Conservation (phyloP, 37 sponge, comb jelly and placozoan genomes). For the Hexactinellida sp. region DNA sequence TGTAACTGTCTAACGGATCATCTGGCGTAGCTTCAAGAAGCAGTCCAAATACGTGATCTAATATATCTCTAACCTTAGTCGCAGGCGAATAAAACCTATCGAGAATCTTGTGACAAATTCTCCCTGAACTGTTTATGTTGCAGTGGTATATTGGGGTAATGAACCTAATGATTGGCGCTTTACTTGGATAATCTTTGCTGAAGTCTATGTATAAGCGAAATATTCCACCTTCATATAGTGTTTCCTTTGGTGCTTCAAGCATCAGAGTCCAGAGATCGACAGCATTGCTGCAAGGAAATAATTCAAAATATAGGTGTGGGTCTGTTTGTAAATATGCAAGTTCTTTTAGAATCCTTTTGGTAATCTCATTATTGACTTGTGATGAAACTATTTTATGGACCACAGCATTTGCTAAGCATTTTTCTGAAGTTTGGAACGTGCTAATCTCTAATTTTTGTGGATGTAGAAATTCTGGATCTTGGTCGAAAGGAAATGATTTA, state of each 20-base stretch:
- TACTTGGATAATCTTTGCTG: conserved; percentile 7
- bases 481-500: not conserved
- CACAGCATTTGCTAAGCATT: not conserved
- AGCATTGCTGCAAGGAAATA: conserved; percentile 2
- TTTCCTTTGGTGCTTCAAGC: not conserved
- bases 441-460: not conserved
- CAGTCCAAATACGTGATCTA: not conserved
- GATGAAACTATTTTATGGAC: not conserved
- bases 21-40: not conserved
- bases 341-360: not conserved
- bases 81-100: not conserved
- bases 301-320: not conserved
- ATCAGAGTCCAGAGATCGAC: conserved; percentile 16
- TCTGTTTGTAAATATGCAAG: not conserved
- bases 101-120: not conserved
- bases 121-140: conserved; percentile 4
- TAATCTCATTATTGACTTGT: not conserved
- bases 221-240: not conserved
- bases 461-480: not conserved
- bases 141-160: conserved; percentile 16
- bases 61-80: not conserved
- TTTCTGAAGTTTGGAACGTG: not conserved
- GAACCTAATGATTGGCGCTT: conserved; percentile 18
- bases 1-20: not conserved
- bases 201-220: conserved; percentile 13